Evolutionary conservation across 2,888 invertebrate species (phyloP), one percentile per base, ranked within the genome.

Genomic region (Orgyia antiqua): DNA sequence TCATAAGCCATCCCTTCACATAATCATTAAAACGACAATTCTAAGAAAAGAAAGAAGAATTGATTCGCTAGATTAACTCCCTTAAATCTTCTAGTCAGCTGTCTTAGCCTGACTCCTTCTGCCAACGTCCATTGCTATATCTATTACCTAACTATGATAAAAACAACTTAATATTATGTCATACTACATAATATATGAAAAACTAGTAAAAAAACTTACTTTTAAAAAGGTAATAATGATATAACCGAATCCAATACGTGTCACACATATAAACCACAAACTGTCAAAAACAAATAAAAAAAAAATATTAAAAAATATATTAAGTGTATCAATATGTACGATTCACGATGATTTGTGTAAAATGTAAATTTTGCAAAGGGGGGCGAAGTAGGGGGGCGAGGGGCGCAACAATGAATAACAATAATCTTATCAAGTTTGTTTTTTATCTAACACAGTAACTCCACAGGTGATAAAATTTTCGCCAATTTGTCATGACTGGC

Each of bases 301-400:
- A 23, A n/a, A 3, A 24, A 31, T 30, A 29, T 18, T 18, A 21
- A 9, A 18, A 21, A 27, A 13, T 13, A 10, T 10, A 23, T 13
- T 9, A 7, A 18, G 7, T 11, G 18, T 15, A 9, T 20, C 23
- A 26, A 35, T 13, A 11, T 23, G 9, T 8, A 2, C 7, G 2
- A 29, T 23, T 45, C 35, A 32, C 35, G 35, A 10, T 52, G 37
- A 50, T 21, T 27, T 28, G 42, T 30, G 26, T 4, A 19, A 26
- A 9, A 33, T 10, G 4, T 10, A 23, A 23, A n/a, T 9, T 10
- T 20, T 23, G 23, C 10, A 23, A 20, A 7, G 4, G 2, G 20
- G 7, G n/a, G 23, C 10, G 10, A 4, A 11, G 10, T 10, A 11
- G 10, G 10, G 23, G 4, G 23, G 23, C 2, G 15, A 21, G 9